These are phyloP conservation scores for Centroberyx gerrardi DNA, from an alignment of 2,797 vertebrate genomes.

Conservation along the genomic window DNA sequence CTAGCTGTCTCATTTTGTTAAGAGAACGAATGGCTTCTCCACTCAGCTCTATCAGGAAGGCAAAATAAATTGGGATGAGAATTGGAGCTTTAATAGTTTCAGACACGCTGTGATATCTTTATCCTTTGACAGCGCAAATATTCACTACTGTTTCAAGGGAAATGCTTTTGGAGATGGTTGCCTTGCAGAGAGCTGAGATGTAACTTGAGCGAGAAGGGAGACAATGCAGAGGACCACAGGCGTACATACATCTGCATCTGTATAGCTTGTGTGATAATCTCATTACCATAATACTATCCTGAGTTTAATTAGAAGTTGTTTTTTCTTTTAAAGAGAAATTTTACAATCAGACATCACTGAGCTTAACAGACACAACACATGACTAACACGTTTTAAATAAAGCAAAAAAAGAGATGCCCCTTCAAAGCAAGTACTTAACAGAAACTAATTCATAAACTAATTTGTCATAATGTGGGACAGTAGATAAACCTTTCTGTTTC, in stretches of 20 bases:
- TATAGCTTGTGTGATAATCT: background rate
- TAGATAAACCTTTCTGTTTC: background rate
- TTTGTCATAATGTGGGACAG: background rate
- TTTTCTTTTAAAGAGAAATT: background rate
- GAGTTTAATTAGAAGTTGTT: background rate
- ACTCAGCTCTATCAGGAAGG: slow-evolving; percentile 47
- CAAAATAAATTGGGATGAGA: slow-evolving; percentile 42
- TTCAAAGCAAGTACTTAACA: slow-evolving; percentile 4
- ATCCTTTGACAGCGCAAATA: slow-evolving; percentile 57
- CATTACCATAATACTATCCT: background rate
- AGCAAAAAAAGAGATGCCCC: background rate
- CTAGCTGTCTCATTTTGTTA: slow-evolving; percentile 28
- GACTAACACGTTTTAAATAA: slow-evolving; percentile 12
- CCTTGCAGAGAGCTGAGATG: slow-evolving; percentile 45
- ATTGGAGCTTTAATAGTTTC: slow-evolving; percentile 52
- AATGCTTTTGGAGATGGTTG: slow-evolving; percentile 32
- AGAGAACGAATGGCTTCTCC: slow-evolving; percentile 54
- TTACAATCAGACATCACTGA: background rate
- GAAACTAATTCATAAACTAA: background rate
- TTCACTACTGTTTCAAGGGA: slow-evolving; percentile 46
- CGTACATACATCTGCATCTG: slow-evolving; percentile 4
- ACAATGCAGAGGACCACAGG: background rate
- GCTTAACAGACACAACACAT: background rate
- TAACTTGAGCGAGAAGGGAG: slow-evolving; percentile 20
- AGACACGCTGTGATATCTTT: slow-evolving; percentile 52